These are phyloP conservation scores for Drosophila neutralis DNA, from an alignment of 2,888 invertebrate genomes.

Conservation along the genomic window DNA sequence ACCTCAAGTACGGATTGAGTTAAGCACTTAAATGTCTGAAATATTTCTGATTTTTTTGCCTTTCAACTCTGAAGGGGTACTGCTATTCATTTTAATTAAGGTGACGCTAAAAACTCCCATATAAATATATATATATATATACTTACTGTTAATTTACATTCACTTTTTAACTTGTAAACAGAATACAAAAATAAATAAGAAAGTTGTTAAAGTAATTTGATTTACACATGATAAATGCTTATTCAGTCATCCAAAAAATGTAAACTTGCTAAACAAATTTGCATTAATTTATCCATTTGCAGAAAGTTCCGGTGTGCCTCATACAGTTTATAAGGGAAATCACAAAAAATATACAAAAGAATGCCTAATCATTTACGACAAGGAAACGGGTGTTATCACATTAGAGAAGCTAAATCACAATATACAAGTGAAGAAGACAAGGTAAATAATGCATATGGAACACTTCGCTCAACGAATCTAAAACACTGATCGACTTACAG, in stretches of 20 bases:
- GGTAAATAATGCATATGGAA: constrained; percentile 86
- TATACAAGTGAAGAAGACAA: constrained; percentile 96
- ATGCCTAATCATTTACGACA: constrained; percentile 97
- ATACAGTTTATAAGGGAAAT: constrained; percentile 97
- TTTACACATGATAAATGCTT: background rate
- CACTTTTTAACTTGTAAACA: constrained; percentile 34
- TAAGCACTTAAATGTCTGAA: constrained; percentile 11
- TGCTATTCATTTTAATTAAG: background rate
- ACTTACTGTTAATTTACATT: constrained; percentile 37
- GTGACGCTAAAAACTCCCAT: background rate
- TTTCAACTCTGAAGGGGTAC: background rate
- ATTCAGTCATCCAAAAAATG: background rate
- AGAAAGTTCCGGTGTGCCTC: constrained; percentile 95
- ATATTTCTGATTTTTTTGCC: background rate
- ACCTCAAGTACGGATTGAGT: background rate
- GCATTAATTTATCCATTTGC: constrained; percentile 48
- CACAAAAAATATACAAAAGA: constrained; percentile 94
- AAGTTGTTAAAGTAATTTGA: constrained; percentile 28
- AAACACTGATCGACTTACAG: constrained; percentile 40
- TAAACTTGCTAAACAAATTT: background rate
- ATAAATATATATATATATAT: background rate
- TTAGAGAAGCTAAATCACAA: constrained; percentile 96
- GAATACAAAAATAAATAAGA: constrained; percentile 12
- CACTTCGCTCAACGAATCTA: background rate
- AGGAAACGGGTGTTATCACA: constrained; percentile 95